Evolutionary conservation across 2,888 invertebrate genomes (phyloP), one percentile per base, ranked within the genome.

Genomic region (Tipula lateralis): DNA sequence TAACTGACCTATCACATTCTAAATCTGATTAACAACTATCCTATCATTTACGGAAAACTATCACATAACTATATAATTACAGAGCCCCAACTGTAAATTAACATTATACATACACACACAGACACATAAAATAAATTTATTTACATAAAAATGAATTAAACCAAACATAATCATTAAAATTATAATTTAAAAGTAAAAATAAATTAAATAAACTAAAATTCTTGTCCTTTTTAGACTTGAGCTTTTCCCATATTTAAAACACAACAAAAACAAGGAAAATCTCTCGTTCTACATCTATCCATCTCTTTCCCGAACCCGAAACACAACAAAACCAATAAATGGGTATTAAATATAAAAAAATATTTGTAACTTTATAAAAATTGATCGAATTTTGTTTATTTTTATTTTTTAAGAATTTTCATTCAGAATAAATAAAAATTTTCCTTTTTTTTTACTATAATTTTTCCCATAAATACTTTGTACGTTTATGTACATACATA

Each of bases 101-200:
- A 24, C n/a, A 44, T 44, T 44, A 44, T 44, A 44, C 0, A 44
- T 44, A 16, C 16, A 44, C 16, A 50, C n/a, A 9, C 12, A 9
- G 12, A 12, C 6, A 36, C 6, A 66, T 24, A 39, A 39, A 39
- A 39, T 13, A 39, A 13, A 39, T n/a, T 9, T 39, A 66, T 66
- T 66, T 66, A 66, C 66, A 66, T 66, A 66, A 66, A 66, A 66
- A 66, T 66, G 66, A 50, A 66, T 66, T 24, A 66, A 66, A 66
- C 66, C 66, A 24, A 66, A 66, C 66, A 66, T 66, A 66, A 66
- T 66, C 66, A 66, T 66, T 66, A 66, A 66, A 66, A 24, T 66
- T 66, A 66, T 24, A 66, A 66, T 66, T 66, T 66, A 24, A 24
- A 66, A n/a, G n/a, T n/a, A n/a, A n/a, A n/a, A n/a, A n/a, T n/a